A percentile compares a stretch with the other conserved stretches of the same genome.
phyloP scores from a whole-genome alignment of 2,113 vertebrate species.

The Festucalex cinctus region DNA sequence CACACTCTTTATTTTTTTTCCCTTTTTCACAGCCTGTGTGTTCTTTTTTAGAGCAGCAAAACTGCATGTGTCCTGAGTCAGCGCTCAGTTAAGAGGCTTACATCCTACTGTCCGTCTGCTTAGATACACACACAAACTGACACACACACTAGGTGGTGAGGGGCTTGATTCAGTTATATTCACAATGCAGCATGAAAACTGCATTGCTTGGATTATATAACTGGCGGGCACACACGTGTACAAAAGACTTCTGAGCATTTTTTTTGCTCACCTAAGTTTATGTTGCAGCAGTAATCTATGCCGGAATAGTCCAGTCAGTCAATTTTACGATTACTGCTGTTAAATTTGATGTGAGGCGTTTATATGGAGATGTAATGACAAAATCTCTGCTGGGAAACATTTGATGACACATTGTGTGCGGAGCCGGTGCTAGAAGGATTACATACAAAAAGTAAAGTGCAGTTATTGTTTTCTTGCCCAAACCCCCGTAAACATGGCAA shows the following conservation, averaged over 20 bases:
- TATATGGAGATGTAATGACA: neutral
- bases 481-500: no score
- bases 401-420: neutral
- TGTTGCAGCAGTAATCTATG: neutral
- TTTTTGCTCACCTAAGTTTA: neutral
- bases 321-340: neutral
- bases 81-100: constrained; percentile 64
- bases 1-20: constrained; percentile 3
- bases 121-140: constrained; percentile 36
- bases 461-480: no score
- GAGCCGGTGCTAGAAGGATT: neutral
- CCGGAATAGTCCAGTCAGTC: neutral
- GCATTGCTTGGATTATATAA: constrained; percentile 46
- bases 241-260: constrained; percentile 2
- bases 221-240: neutral
- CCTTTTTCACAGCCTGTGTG: constrained; percentile 24
- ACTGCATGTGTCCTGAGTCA: constrained; percentile 55
- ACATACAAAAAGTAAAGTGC: neutral
- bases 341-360: neutral
- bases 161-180: constrained; percentile 33
- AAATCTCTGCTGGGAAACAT: neutral
- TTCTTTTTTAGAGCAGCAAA: constrained; percentile 25
- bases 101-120: constrained; percentile 37
- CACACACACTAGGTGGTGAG: constrained; percentile 7
- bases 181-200: constrained; percentile 40